A percentile compares a stretch with the other conserved stretches of the same genome.
Evolutionary conservation across 2,888 invertebrate genomes (phyloP).

Genomic region (Brachyptera risi): DNA sequence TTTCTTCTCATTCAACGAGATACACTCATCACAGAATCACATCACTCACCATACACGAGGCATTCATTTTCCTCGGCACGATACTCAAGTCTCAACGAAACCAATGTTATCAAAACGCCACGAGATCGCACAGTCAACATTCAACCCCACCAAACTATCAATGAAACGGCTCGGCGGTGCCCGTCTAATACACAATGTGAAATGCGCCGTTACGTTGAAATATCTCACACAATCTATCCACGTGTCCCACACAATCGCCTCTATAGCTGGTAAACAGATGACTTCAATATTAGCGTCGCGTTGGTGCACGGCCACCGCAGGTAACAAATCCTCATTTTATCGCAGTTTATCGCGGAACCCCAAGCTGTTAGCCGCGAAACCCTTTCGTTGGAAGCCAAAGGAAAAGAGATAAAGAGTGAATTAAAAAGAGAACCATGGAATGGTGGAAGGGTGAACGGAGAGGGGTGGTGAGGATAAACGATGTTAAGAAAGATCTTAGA

Average conservation of each 20-base stretch:
- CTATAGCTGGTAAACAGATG: slow-evolving; percentile 1
- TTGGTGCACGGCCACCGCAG: slow-evolving; percentile 17
- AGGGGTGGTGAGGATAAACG: background rate
- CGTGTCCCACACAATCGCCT: background rate
- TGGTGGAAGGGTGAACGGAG: background rate
- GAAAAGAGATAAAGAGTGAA: slow-evolving; percentile 13
- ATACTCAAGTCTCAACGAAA: too few relatives aligned
- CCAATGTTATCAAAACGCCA: too few relatives aligned
- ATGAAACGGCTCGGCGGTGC: too few relatives aligned
- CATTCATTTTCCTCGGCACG: too few relatives aligned
- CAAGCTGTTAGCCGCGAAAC: slow-evolving; percentile 12
- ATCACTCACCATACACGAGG: too few relatives aligned
- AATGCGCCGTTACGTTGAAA: slow-evolving; percentile 15
- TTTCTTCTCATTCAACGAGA: too few relatives aligned
- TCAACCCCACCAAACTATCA: background rate
- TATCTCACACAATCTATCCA: slow-evolving; percentile 12
- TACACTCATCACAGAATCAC: too few relatives aligned
- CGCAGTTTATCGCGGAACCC: slow-evolving; percentile 11
- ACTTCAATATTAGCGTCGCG: slow-evolving; percentile 2
- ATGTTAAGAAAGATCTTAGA: background rate
- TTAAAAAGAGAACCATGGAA: slow-evolving; percentile 9
- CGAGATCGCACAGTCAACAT: too few relatives aligned
- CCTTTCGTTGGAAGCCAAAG: background rate
- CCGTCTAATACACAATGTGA: too few relatives aligned
- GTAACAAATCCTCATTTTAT: slow-evolving; percentile 28